Evolutionary conservation across 2,888 invertebrate species (phyloP).

Genomic region (Arctia plantaginis): DNA sequence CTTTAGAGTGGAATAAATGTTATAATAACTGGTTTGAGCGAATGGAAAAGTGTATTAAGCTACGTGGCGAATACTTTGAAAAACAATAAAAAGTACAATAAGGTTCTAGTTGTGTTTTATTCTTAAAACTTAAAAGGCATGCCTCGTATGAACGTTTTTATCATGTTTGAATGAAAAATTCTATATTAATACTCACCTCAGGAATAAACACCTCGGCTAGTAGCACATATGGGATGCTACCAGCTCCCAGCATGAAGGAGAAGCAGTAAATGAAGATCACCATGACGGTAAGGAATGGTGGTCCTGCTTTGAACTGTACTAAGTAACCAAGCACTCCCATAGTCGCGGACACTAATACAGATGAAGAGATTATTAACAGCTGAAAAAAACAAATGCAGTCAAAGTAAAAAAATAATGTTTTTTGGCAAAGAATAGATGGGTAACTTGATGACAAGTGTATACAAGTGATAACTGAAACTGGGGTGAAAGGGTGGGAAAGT

Average conservation of each 20-base stretch:
- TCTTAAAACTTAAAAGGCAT: too few relatives aligned
- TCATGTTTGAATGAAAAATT: background rate
- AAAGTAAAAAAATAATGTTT: background rate
- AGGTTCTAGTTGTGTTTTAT: too few relatives aligned
- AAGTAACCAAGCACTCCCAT: constrained; percentile 66
- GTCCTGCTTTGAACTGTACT: constrained; percentile 66
- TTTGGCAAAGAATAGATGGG: background rate
- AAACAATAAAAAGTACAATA: too few relatives aligned
- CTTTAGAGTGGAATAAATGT: too few relatives aligned
- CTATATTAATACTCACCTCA: constrained; percentile 56
- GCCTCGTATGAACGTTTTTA: background rate
- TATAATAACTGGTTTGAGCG: too few relatives aligned
- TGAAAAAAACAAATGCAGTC: constrained; percentile 50
- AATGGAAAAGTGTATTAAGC: too few relatives aligned
- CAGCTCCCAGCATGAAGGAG: constrained; percentile 75
- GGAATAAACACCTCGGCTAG: constrained; percentile 71
- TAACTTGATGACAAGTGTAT: background rate
- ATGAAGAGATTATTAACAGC: constrained; percentile 73
- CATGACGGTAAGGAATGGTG: constrained; percentile 74
- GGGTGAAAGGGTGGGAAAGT: background rate
- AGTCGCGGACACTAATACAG: constrained; percentile 63
- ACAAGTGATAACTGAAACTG: background rate
- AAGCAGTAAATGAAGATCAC: constrained; percentile 75
- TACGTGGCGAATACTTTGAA: too few relatives aligned
- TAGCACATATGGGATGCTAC: constrained; percentile 72